A percentile compares a stretch with the other conserved stretches of the same genome.
phyloP scores from a whole-genome alignment of 2,113 vertebrate genomes.

The Mobula birostris region DNA sequence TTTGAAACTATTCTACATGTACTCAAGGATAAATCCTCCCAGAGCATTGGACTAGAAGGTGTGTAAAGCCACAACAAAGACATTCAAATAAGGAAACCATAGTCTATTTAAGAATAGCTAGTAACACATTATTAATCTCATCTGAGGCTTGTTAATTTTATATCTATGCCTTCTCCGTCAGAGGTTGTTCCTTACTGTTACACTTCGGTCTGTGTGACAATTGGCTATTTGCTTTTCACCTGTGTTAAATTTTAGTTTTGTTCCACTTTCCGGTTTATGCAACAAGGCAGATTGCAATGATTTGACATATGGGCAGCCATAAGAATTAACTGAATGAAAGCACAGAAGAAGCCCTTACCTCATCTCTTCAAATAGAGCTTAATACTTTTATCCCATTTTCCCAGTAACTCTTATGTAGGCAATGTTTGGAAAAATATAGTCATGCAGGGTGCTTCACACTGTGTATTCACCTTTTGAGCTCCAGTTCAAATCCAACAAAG shows the following conservation, averaged over 20 bases:
- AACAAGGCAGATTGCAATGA: no score
- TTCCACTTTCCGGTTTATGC: no score
- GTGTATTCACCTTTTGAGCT: neutral
- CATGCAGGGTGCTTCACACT: neutral
- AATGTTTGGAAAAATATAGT: neutral
- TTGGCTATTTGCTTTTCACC: neutral
- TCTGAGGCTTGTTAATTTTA: conserved; percentile 6
- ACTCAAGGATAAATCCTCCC: neutral
- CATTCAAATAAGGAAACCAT: neutral
- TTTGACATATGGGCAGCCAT: no score
- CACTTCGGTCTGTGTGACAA: neutral
- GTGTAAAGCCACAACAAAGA: no score
- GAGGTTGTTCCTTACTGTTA: neutral
- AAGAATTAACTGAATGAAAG: no score
- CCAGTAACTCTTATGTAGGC: neutral
- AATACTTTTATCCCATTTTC: no score
- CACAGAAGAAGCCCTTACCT: no score
- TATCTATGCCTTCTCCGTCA: neutral
- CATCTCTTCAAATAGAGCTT: no score
- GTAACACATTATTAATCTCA: neutral
- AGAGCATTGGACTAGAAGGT: neutral
- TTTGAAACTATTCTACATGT: neutral
- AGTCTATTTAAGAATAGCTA: neutral
- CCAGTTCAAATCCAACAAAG: conserved; percentile 13
- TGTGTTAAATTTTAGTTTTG: no score